Percentiles rank a stretch among this genome's conserved stretches.
These are phyloP conservation scores for Chaetodon trifascialis DNA, from an alignment of 2,113 vertebrate genomes.

Conservation along the genomic window DNA sequence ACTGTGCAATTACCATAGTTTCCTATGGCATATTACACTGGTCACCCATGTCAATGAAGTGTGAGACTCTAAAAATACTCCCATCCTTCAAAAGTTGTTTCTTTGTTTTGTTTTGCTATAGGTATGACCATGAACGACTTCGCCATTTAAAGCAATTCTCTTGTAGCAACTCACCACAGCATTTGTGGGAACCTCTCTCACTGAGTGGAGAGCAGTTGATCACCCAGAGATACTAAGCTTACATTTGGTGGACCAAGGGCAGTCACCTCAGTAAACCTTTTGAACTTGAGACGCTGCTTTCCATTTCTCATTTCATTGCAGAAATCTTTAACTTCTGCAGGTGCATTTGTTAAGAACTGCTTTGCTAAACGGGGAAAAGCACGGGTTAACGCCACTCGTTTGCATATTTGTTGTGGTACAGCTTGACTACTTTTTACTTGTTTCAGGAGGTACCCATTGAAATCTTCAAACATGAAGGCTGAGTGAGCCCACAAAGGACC, in stretches of 20 bases:
- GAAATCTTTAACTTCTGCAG: no score
- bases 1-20: slow-evolving; percentile 34
- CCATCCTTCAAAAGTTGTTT: slow-evolving; percentile 43
- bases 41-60: slow-evolving; percentile 31
- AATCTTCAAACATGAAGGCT: no score
- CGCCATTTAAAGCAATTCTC: slow-evolving; percentile 39
- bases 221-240: slow-evolving; percentile 13
- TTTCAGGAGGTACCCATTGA: no score
- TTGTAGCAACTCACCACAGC: slow-evolving; percentile 32
- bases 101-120: slow-evolving; percentile 37
- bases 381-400: no score
- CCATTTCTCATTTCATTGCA: slow-evolving; percentile 6
- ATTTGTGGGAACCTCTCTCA: slow-evolving; percentile 38
- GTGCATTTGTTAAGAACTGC: no score
- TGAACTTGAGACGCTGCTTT: slow-evolving; percentile 8
- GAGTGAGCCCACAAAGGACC: no score
- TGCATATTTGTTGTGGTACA: no score
- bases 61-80: slow-evolving; percentile 38
- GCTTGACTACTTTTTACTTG: no score
- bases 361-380: no score
- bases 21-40: slow-evolving; percentile 36
- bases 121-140: slow-evolving; percentile 31
- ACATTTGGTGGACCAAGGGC: slow-evolving; percentile 43
- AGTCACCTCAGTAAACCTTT: slow-evolving; percentile 33
- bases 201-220: slow-evolving; percentile 33